Evolutionary conservation across 1,140 invertebrate genomes (phyloP), one percentile per base, ranked within the genome.

Genomic region (Lepidurus packardi): DNA sequence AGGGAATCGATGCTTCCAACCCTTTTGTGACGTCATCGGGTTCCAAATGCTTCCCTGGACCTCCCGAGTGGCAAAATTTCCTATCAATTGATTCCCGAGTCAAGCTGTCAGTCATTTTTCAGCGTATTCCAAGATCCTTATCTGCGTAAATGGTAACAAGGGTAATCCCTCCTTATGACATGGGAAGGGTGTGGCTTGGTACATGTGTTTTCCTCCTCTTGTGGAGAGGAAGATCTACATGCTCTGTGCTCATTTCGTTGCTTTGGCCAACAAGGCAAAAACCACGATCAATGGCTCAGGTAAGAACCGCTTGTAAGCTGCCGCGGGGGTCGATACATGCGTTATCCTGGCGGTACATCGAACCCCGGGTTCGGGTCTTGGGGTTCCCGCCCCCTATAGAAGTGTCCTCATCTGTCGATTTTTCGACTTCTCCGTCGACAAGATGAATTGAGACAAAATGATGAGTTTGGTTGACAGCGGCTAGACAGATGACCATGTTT

Each of bases 391-490:
- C 53, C 53, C 53, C 13, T 16, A 6, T 65, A 65, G 21, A 65
- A 65, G 53, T 65, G 53, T 65, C 53, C 53, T 65, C 53, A 21
- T 65, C 53, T 65, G 53, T 65, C 53, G 53, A 65, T 65, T 65
- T 65, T 65, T 21, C 16, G 21, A 13, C 7, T 65, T 65, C 21
- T 13, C 53, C 53, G 21, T 65, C 16, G 53, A 65, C 53, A 65
- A 65, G 53, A 65, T 65, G 53, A 65, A 65, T 65, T 65, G 53
- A 65, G 53, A 65, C 53, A 65, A 65, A 65, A 65, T 65, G 53
- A 65, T 65, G 53, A 65, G 53, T 21, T 7, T 8, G 53, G 53
- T 65, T 65, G 53, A 65, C 53, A 65, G 53, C 53, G 53, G 21
- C 53, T 65, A 65, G 53, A 65, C 53, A 65, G 53, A 65, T 65